Conservation (phyloP, 2,797 vertebrate genomes). For the Spondyliosoma cantharus region DNA sequence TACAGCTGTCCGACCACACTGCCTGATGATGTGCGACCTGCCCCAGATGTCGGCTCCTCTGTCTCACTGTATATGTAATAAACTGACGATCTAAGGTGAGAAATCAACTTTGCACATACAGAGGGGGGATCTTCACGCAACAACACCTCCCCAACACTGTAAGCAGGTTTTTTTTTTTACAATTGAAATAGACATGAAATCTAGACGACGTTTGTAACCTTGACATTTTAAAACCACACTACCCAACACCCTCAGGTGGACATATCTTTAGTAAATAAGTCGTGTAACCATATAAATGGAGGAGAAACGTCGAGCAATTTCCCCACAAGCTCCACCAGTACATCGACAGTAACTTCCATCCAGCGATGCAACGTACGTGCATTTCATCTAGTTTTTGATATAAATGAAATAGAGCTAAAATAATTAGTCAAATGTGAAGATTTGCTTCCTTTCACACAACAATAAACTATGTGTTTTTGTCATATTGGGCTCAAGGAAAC, state of each 20-base stretch:
- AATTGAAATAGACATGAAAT: neutral
- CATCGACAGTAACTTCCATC: neutral
- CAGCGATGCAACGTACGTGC: neutral
- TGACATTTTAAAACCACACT: neutral
- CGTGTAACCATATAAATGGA: neutral
- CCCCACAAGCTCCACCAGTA: neutral
- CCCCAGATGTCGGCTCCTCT: slow-evolving; percentile 62
- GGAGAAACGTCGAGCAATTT: neutral
- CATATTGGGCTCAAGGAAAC: neutral
- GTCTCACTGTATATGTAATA: slow-evolving; percentile 25
- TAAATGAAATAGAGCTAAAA: too few relatives aligned
- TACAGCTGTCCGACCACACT: slow-evolving; percentile 34
- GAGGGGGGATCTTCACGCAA: neutral
- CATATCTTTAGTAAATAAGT: too few relatives aligned
- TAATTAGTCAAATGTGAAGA: too few relatives aligned
- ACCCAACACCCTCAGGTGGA: too few relatives aligned
- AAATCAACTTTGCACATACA: slow-evolving; percentile 39
- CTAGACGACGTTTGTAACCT: neutral
- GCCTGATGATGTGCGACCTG: slow-evolving; percentile 34
- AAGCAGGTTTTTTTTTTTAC: slow-evolving; percentile 6
- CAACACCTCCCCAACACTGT: slow-evolving; percentile 21
- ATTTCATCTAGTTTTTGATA: neutral
- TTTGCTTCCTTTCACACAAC: too few relatives aligned
- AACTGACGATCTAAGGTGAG: slow-evolving; percentile 30
- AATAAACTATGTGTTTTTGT: neutral